These are phyloP conservation scores for Pilophorus perplexus DNA, from an alignment of 2,888 invertebrate genomes.

Conservation along the genomic window DNA sequence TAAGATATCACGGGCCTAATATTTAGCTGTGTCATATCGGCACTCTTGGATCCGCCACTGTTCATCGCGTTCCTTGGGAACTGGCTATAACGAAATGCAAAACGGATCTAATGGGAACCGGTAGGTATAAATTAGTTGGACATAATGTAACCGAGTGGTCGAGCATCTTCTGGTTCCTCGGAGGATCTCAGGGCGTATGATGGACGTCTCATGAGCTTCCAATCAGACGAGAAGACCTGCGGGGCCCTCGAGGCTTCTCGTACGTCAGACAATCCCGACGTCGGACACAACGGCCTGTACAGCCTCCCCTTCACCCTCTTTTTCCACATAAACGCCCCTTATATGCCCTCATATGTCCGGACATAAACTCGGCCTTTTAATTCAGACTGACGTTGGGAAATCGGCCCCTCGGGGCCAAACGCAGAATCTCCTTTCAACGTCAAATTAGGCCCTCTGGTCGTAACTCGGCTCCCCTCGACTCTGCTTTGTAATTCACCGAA, in stretches of 20 bases:
- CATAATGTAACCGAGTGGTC: not conserved
- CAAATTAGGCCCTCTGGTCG: slow-evolving; percentile 12
- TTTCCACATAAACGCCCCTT: too few relatives aligned
- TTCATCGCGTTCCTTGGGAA: too few relatives aligned
- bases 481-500: not conserved
- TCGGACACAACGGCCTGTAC: too few relatives aligned
- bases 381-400: slow-evolving; percentile 25
- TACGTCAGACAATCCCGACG: too few relatives aligned
- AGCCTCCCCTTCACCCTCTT: too few relatives aligned
- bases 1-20: too few relatives aligned
- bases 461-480: not conserved
- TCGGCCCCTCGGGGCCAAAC: slow-evolving; percentile 4
- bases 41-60: too few relatives aligned
- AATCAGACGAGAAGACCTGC: not conserved
- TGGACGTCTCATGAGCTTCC: slow-evolving; percentile 12
- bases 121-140: slow-evolving; percentile 18
- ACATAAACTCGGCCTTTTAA: slow-evolving; percentile 15
- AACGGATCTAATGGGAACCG: slow-evolving; percentile 18
- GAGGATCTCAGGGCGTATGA: not conserved
- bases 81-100: too few relatives aligned
- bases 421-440: slow-evolving; percentile 28
- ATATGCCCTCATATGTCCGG: slow-evolving; percentile 7
- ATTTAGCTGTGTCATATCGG: too few relatives aligned
- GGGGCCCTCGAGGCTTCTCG: too few relatives aligned
- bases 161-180: not conserved